Base-by-base conservation (phyloP, 2,113 vertebrate genomes). In the Perognathus longimembris region DNA sequence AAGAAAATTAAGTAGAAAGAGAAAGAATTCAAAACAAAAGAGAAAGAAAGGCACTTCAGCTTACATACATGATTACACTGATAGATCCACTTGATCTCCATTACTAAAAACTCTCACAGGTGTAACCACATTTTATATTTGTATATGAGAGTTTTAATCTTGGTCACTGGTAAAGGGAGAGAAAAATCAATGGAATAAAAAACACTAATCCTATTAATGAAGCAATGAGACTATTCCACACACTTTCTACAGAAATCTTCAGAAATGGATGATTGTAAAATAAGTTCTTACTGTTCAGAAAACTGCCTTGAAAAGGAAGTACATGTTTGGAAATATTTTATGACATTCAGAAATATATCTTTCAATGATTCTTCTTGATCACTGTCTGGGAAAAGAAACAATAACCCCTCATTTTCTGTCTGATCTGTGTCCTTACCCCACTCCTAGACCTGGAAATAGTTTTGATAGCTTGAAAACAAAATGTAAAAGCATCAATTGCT, bases 391-490 rank as follows among this genome's bases (percentile, higher is more conserved):
- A 74, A 26, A n/a, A 77, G 30, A 89, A 87, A 81, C 0, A 7
- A 40, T 57, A 89, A 84, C 42, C 7, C 4, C 40, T 38, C 71
- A 88, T 77, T 85, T 93, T 42, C 74, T 64, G 40, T 75, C 77
- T 89, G 63, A 69, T 66, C 85, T 54, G 71, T 38, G 9, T 54
- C 40, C 50, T 59, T 91, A 81, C 36, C 11, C 59, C 15, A 38
- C n/a, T 90, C 28, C n/a, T 66, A 26, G 36, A 69, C 40, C 84
- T 74, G 28, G 34, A 88, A 81, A 83, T 71, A 8, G 81, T 85
- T 94, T 93, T 89, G 70, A 91, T 57, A 89, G 74, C 81, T 95
- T 94, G 82, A 79, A 82, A 91, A 79, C 64, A 18, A 18, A 54
- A 5, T 54, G 14, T 9, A 79, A 90, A 78, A 70, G 38, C 59